phyloP scores from a whole-genome alignment of 2,888 invertebrate genomes.

The Therioaphis trifolii region DNA sequence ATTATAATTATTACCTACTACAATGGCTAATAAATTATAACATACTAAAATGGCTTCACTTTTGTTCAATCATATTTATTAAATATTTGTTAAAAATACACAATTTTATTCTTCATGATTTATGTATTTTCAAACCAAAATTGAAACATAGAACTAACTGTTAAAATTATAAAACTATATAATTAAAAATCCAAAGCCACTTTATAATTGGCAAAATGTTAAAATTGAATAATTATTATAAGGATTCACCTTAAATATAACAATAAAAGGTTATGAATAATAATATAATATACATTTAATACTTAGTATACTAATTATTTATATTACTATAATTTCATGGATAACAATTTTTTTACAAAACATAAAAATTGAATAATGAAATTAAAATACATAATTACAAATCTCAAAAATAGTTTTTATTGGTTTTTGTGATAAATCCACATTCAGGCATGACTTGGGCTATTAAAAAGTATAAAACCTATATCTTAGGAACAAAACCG shows the following conservation, averaged over 20 bases:
- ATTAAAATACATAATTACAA: constrained; percentile 42
- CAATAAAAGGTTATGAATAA: constrained; percentile 34
- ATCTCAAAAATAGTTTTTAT: neutral
- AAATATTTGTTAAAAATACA: neutral
- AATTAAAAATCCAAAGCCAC: neutral
- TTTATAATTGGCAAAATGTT: neutral
- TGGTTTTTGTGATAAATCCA: constrained; percentile 7
- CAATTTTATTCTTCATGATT: neutral
- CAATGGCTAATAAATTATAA: too few species aligned
- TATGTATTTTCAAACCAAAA: neutral
- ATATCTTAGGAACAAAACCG: constrained; percentile 54
- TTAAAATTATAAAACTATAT: neutral
- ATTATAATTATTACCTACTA: neutral
- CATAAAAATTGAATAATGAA: constrained; percentile 33
- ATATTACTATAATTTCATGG: constrained; percentile 31
- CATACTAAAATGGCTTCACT: neutral
- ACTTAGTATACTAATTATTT: constrained; percentile 24
- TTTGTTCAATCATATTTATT: neutral
- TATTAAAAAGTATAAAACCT: constrained; percentile 19
- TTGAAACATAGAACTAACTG: neutral
- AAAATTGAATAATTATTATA: neutral
- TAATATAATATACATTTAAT: constrained; percentile 17
- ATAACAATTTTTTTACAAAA: constrained; percentile 48
- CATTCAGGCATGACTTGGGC: constrained; percentile 14
- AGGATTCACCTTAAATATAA: constrained; percentile 23